Evolutionary conservation across 2,888 invertebrate genomes (phyloP).

Genomic region (Drosophila aldrichi): DNA sequence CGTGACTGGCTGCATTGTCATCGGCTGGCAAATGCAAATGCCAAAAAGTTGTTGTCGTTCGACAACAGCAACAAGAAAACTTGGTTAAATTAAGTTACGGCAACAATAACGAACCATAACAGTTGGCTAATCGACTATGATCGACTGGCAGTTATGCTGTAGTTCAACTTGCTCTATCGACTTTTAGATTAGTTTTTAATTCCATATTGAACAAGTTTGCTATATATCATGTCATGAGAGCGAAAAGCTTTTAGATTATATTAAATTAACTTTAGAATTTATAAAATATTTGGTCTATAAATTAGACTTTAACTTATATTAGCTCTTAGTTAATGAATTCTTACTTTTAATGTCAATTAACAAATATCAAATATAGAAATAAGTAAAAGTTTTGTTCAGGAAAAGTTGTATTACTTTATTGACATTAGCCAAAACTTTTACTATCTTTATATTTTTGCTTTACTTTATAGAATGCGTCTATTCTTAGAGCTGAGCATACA

Average conservation of each 20-base stretch:
- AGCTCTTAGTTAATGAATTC: too few relatives aligned
- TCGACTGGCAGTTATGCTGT: background rate
- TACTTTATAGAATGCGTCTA: background rate
- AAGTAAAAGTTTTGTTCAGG: too few relatives aligned
- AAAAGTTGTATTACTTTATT: too few relatives aligned
- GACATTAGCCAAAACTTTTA: too few relatives aligned
- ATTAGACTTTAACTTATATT: too few relatives aligned
- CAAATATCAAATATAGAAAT: too few relatives aligned
- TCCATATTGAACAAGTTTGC: background rate
- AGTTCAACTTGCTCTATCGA: background rate
- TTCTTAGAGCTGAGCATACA: background rate
- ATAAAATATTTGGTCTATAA: too few relatives aligned
- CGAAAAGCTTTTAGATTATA: too few relatives aligned
- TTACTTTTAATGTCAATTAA: too few relatives aligned
- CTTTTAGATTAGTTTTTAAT: background rate
- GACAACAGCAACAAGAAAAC: slow-evolving; percentile 45
- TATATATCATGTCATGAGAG: too few relatives aligned
- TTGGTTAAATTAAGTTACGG: slow-evolving; percentile 62
- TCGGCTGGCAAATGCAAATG: slow-evolving; percentile 64
- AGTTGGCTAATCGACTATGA: background rate
- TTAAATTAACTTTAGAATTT: too few relatives aligned
- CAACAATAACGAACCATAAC: slow-evolving; percentile 22
- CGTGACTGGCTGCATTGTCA: slow-evolving; percentile 55
- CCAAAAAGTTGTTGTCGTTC: slow-evolving; percentile 59
- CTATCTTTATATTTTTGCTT: background rate